phyloP scores from a whole-genome alignment of 2,113 vertebrate genomes.

The Cyanocitta stelleri region DNA sequence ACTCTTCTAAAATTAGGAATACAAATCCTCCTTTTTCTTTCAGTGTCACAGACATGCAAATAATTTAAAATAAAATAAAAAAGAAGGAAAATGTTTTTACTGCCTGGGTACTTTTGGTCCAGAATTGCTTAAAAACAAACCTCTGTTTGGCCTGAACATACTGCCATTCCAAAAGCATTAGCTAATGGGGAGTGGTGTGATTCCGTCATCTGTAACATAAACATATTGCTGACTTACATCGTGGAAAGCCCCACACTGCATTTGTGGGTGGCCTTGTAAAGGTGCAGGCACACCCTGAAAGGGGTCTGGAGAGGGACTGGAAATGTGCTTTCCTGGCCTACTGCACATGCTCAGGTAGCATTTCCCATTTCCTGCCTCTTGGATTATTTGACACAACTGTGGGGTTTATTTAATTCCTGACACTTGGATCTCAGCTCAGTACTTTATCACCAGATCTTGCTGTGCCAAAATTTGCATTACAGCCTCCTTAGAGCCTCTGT shows the following conservation, averaged over 20 bases:
- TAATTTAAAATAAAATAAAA: neutral
- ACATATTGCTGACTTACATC: neutral
- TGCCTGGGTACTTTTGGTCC: neutral
- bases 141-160: neutral
- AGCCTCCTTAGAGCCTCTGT: neutral
- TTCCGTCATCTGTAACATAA: neutral
- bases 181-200: neutral
- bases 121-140: neutral
- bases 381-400: neutral
- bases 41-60: neutral
- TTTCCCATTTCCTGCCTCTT: neutral
- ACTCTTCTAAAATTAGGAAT: conserved; percentile 2
- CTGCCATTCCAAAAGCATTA: neutral
- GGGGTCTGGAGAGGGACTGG: neutral
- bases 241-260: neutral
- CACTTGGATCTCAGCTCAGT: neutral
- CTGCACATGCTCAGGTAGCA: fast-evolving
- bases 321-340: neutral
- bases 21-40: neutral
- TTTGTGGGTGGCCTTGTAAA: neutral
- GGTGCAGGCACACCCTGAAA: neutral
- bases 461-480: neutral
- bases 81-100: neutral
- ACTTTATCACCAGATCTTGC: neutral
- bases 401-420: neutral